phyloP scores from a whole-genome alignment of 2,888 invertebrate genomes.

The Dicyrtomina minuta region DNA sequence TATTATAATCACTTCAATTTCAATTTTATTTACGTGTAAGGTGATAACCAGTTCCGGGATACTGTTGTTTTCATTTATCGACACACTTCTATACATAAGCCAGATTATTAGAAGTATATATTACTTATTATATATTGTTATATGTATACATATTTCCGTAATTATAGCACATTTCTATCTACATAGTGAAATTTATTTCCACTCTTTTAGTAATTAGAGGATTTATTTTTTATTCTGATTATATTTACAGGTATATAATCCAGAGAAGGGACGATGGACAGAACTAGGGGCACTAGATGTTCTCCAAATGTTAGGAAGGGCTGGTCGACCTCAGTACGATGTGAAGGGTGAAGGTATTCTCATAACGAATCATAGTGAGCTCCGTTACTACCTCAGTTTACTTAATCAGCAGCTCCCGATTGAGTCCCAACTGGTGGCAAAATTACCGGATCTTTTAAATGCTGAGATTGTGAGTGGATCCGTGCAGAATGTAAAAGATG shows the following conservation, averaged over 20 bases:
- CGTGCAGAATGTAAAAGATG: conserved; percentile 84
- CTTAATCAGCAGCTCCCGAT: conserved; percentile 98
- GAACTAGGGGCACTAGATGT: conserved; percentile 97
- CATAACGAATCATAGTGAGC: conserved; percentile 97
- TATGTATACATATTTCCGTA: too few relatives aligned
- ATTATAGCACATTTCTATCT: too few relatives aligned
- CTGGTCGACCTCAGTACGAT: conserved; percentile 97
- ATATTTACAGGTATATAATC: conserved; percentile 82
- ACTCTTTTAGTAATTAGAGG: too few relatives aligned
- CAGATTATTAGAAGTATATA: too few relatives aligned
- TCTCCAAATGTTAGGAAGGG: conserved; percentile 94
- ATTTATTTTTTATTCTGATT: conserved; percentile 22
- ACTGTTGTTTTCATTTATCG: too few relatives aligned
- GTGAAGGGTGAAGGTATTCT: conserved; percentile 95
- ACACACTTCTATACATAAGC: too few relatives aligned
- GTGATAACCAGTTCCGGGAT: too few relatives aligned
- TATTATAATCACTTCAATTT: too few relatives aligned
- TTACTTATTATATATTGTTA: too few relatives aligned
- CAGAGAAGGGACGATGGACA: conserved; percentile 97
- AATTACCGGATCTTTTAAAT: conserved; percentile 94
- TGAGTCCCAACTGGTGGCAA: conserved; percentile 91
- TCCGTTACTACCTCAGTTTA: conserved; percentile 95
- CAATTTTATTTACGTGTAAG: too few relatives aligned
- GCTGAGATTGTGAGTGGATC: conserved; percentile 92
- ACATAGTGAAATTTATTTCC: too few relatives aligned